A percentile compares a stretch with the other conserved stretches of the same genome.
phyloP scores from a whole-genome alignment of 1,140 invertebrate species.

The Octopus sinensis region DNA sequence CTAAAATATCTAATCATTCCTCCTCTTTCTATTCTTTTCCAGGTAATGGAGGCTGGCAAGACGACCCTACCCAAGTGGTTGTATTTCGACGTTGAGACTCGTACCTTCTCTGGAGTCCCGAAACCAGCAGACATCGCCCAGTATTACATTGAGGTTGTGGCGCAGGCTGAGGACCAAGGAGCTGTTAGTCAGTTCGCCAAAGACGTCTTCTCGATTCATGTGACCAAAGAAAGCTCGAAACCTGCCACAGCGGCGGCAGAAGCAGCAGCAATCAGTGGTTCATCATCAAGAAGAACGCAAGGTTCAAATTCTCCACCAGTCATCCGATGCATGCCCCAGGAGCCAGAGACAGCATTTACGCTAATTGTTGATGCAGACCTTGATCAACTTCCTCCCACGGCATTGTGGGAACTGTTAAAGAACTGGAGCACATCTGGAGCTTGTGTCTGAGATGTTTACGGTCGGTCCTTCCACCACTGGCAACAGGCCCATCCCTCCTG shows the following conservation, averaged over 20 bases:
- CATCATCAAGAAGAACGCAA: conserved; percentile 23
- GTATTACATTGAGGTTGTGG: too few relatives aligned
- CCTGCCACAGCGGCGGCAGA: neutral
- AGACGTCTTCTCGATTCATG: conserved; percentile 46
- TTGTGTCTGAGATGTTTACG: conserved; percentile 58
- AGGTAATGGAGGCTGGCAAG: too few relatives aligned
- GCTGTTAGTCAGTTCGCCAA: conserved; percentile 27
- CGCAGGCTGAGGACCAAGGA: too few relatives aligned
- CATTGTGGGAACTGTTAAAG: conserved; percentile 39
- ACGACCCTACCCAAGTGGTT: too few relatives aligned
- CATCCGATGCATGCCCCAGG: conserved; percentile 43
- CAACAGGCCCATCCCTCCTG: conserved; percentile 49
- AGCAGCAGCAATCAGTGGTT: neutral
- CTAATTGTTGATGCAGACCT: conserved; percentile 52
- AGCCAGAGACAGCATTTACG: conserved; percentile 51
- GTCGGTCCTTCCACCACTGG: conserved; percentile 44
- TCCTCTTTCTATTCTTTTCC: too few relatives aligned
- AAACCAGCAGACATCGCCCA: too few relatives aligned
- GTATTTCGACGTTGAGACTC: too few relatives aligned
- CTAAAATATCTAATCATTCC: too few relatives aligned
- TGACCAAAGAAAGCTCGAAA: conserved; percentile 33
- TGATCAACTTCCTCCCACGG: conserved; percentile 32
- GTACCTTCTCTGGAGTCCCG: too few relatives aligned
- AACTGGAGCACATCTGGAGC: conserved; percentile 40
- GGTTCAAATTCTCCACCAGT: conserved; percentile 27